Conservation (phyloP, 2,113 vertebrate genomes). For the Semnornis frantzii region DNA sequence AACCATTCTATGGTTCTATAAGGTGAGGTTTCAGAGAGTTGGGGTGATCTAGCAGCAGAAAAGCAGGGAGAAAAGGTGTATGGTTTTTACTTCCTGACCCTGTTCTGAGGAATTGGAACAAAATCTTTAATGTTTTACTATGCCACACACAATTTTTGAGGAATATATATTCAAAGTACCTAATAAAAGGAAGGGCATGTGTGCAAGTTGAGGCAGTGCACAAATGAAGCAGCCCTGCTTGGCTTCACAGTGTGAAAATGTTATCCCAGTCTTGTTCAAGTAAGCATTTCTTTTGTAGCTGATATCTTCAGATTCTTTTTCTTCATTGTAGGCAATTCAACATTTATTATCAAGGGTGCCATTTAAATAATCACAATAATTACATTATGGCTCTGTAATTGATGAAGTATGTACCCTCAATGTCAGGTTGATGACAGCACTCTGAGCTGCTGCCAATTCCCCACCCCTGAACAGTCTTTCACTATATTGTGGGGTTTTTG, state of each 20-base stretch:
- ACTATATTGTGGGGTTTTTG: constrained; percentile 11
- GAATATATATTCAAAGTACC: background rate
- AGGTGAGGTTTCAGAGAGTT: background rate
- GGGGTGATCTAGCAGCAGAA: background rate
- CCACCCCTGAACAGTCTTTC: constrained; percentile 62
- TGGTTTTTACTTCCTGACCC: background rate
- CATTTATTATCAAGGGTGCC: constrained; percentile 41
- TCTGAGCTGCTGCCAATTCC: constrained; percentile 56
- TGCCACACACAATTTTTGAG: background rate
- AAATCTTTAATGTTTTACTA: background rate
- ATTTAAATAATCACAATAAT: constrained; percentile 45
- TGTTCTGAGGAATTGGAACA: background rate
- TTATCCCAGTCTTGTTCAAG: background rate
- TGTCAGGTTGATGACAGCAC: constrained; percentile 52
- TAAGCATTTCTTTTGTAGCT: constrained; percentile 6
- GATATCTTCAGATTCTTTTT: constrained; percentile 1
- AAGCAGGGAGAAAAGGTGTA: background rate
- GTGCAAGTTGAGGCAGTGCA: background rate
- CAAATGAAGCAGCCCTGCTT: background rate
- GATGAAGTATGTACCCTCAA: constrained; percentile 21
- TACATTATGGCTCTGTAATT: constrained; percentile 27
- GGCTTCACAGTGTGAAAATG: background rate
- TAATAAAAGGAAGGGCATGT: background rate
- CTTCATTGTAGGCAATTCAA: constrained; percentile 23
- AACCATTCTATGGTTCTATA: no score